Evolutionary conservation across 2,888 invertebrate genomes (phyloP), one percentile per base, ranked within the genome.

Genomic region (Notodonta dromedarius): DNA sequence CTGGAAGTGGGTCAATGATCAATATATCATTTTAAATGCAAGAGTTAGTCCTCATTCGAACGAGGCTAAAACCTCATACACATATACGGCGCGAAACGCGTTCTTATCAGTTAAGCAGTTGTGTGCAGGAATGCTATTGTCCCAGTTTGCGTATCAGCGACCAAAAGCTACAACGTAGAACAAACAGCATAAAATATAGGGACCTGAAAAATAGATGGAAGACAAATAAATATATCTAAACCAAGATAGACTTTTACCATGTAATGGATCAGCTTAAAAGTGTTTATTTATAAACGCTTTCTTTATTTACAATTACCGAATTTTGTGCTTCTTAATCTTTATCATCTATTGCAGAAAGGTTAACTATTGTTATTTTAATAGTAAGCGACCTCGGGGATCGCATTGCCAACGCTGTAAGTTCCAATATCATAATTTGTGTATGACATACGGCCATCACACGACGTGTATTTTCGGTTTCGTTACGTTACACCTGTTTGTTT

Each of bases 401-500:
- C 61, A 66, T 52, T 73, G 70, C 69, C 74, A 73, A 67, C 70
- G 72, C 68, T 72, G 69, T 70, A 35, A 35, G 35, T 59, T 58
- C 57, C 53, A 58, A 52, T 52, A 48, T 48, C 64, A 64, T 73
- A 68, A 69, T 66, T 63, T 56, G 65, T 67, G 65, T 68, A 71
- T 73, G 73, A 74, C 66, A 69, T 56, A 56, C 51, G 59, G 56
- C 32, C 46, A 46, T n/a, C 46, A 13, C 7, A n/a, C 46, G n/a
- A 44, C 59, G 57, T 35, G 59, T 71, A 71, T 70, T 63, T 69
- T 70, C 65, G 67, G 59, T 65, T 64, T 48, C 59, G 65, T 62
- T 70, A 67, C 63, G 64, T 57, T 61, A 70, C 78, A 80, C 76
- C 73, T 80, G 79, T 70, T 63, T 55, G 44, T 59, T 55, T 40